A percentile compares a stretch with the other conserved stretches of the same genome.
These are phyloP conservation scores for Poeciliopsis prolifica DNA, from an alignment of 2,113 vertebrate genomes.

Conservation along the genomic window DNA sequence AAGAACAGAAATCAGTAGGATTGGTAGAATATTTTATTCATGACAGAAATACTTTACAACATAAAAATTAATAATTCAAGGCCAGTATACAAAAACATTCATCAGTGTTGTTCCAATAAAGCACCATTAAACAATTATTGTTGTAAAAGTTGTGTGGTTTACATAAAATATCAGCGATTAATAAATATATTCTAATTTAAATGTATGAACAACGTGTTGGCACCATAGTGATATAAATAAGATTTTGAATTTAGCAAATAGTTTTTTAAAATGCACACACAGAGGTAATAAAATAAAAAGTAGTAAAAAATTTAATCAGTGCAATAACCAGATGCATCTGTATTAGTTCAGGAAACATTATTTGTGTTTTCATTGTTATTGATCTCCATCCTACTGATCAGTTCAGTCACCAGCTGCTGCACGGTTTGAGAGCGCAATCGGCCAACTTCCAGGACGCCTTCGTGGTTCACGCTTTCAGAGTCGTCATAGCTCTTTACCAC, in stretches of 20 bases:
- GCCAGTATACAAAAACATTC: conserved; percentile 20
- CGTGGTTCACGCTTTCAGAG: conserved; percentile 75
- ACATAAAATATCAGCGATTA: conserved; percentile 35
- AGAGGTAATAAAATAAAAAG: neutral
- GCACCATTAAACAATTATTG: conserved; percentile 15
- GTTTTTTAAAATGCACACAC: neutral
- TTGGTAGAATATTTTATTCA: conserved; percentile 42
- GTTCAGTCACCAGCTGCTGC: conserved; percentile 78
- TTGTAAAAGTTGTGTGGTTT: conserved; percentile 37
- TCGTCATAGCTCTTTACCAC: conserved; percentile 80
- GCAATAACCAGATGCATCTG: conserved; percentile 20
- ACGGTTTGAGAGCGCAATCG: conserved; percentile 76
- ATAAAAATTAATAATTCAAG: conserved; percentile 8
- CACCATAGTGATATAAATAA: conserved; percentile 50
- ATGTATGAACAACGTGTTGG: conserved; percentile 27
- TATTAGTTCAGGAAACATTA: conserved; percentile 46
- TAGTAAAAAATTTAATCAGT: conserved; percentile 5
- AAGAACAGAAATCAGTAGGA: neutral
- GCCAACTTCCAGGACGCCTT: conserved; percentile 79
- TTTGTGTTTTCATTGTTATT: conserved; percentile 78
- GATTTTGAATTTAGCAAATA: conserved; percentile 23
- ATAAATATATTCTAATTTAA: conserved; percentile 37
- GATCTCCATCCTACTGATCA: conserved; percentile 78
- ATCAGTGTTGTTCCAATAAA: conserved; percentile 30
- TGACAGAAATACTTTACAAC: conserved; percentile 32